Evolutionary conservation across 1,140 invertebrate species (phyloP), one percentile per base, ranked within the genome.

Genomic region (Drosophila subpulchrella): DNA sequence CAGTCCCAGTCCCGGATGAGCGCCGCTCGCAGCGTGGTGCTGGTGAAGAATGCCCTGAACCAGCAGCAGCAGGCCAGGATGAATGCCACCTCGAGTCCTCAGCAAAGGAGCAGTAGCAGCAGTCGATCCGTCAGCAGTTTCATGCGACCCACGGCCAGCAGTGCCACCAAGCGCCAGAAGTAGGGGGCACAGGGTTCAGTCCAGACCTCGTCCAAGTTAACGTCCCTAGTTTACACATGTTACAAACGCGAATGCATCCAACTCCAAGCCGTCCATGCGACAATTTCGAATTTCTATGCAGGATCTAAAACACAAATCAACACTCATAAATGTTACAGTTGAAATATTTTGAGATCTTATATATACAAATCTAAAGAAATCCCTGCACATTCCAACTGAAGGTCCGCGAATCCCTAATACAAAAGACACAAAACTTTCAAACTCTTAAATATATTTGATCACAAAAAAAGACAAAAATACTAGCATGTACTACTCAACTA

Each of bases 141-240:
- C 78, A 94, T 94, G 94, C 92, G 94, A 63, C 94, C 94, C 11
- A 94, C 94, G 1, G 83, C 92, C 39, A 81, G 92, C 58, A 92
- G 92, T 46, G 74, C 60, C 34, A 92, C 92, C 55, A 92, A 97
- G 79, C 76, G 91, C n/a, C 89, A 82, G 51, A 91, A 91, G 66
- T 90, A 10, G 77, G 20, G 13, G 15, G 17, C 11, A 24, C 4
- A 17, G 7, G 7, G 41, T 38, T 17, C 17, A 39, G 51, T 38
- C 12, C 38, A 55, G 62, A 41, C 50, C 48, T 65, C 42, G 78
- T 78, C 81, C 67, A 73, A 78, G 81, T 81, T 85, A 85, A 85
- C 81, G 79, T 81, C 75, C 80, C 79, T 77, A 80, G 75, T 74
- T 58, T 58, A 82, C 54, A 83, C 41, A 85, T 58, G 72, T 85